These are phyloP conservation scores for Dromiciops gliroides DNA, from an alignment of 2,113 vertebrate genomes.

Conservation along the genomic window DNA sequence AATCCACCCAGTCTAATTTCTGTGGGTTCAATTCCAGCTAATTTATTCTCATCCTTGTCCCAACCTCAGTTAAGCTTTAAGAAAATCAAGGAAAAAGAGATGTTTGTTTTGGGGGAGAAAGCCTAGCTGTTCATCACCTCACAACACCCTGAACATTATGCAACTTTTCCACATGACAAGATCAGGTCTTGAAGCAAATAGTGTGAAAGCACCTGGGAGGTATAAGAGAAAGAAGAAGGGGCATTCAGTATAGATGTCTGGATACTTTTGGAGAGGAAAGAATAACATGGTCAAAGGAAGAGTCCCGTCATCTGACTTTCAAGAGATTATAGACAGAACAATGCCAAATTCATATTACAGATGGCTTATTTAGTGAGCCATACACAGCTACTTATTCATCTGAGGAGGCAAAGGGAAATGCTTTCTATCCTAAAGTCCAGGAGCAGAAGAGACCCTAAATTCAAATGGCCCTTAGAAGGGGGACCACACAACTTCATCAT, in stretches of 20 bases:
- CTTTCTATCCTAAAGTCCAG: conserved; percentile 62
- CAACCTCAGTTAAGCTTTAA: conserved; percentile 37
- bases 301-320: conserved; percentile 52
- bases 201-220: conserved; percentile 39
- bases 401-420: conserved; percentile 63
- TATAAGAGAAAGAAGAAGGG: conserved; percentile 24
- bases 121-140: conserved; percentile 38
- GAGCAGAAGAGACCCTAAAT: conserved; percentile 53
- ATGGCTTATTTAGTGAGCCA: conserved; percentile 38
- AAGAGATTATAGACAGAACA: conserved; percentile 69
- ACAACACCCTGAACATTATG: conserved; percentile 36
- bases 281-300: conserved; percentile 60
- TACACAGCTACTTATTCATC: conserved; percentile 70
- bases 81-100: conserved; percentile 44
- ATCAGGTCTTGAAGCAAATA: conserved; percentile 36
- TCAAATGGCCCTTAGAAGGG: conserved; percentile 16
- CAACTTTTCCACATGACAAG: conserved; percentile 48
- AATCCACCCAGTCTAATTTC: conserved; percentile 20
- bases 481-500: conserved; percentile 3
- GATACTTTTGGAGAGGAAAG: conserved; percentile 58
- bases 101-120: conserved; percentile 45
- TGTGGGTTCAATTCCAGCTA: conserved; percentile 3
- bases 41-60: conserved; percentile 51
- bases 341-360: conserved; percentile 71
- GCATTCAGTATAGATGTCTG: conserved; percentile 19